phyloP scores from a whole-genome alignment of 2,888 invertebrate species.

The Drosophila mercatorum region DNA sequence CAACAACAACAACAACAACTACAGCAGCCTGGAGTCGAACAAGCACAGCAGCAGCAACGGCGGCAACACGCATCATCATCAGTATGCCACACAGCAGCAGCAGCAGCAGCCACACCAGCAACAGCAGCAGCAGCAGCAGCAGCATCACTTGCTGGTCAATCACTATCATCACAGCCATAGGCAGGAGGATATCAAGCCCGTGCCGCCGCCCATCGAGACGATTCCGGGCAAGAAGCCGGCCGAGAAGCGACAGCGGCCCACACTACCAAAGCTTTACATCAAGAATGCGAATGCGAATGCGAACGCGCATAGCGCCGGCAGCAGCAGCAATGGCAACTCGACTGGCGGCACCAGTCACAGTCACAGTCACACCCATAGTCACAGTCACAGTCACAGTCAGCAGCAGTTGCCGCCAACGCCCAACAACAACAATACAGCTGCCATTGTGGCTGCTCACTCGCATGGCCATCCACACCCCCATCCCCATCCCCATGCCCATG shows the following conservation, averaged over 20 bases:
- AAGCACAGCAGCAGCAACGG: constrained; percentile 59
- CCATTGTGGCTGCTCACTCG: constrained; percentile 61
- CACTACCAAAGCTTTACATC: constrained; percentile 91
- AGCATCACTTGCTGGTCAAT: constrained; percentile 75
- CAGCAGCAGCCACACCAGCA: constrained; percentile 81
- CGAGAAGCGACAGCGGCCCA: constrained; percentile 91
- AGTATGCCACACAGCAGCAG: constrained; percentile 77
- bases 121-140: constrained; percentile 80
- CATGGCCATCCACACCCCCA: constrained; percentile 55
- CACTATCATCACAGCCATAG: constrained; percentile 86
- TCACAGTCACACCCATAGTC: constrained; percentile 66
- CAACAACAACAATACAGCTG: constrained; percentile 52
- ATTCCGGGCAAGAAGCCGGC: constrained; percentile 93
- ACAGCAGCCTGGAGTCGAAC: constrained; percentile 47
- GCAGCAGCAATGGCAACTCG: constrained; percentile 79
- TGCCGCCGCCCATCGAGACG: constrained; percentile 96
- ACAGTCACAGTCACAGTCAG: constrained; percentile 53
- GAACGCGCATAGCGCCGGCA: constrained; percentile 85
- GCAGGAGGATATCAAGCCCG: constrained; percentile 90
- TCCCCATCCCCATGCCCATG: constrained; percentile 42
- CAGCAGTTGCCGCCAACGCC: constrained; percentile 54
- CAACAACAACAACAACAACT: constrained; percentile 83
- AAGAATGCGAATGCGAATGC: constrained; percentile 89
- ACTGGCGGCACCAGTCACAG: constrained; percentile 67
- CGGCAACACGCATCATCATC: constrained; percentile 52